Evolutionary conservation across 2,888 invertebrate genomes (phyloP).

Genomic region (Stenoptilia bipunctidactyla): DNA sequence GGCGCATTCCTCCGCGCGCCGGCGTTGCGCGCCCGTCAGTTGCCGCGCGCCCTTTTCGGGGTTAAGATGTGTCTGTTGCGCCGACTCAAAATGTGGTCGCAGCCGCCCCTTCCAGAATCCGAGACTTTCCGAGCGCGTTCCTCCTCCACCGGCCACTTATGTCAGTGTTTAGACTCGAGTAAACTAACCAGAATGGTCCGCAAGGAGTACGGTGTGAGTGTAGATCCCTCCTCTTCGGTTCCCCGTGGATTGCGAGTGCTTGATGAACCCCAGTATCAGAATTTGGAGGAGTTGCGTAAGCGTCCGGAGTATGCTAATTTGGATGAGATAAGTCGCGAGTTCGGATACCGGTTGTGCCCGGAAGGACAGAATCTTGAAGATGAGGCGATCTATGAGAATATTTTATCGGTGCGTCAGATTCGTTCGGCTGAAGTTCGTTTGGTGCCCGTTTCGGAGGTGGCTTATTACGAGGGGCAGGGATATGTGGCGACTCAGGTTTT

Average conservation of each 20-base stretch:
- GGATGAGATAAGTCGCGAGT: constrained; percentile 64
- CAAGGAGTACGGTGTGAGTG: constrained; percentile 56
- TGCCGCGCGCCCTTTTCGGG: constrained; percentile 70
- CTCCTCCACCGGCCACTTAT: constrained; percentile 28
- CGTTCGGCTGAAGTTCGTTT: constrained; percentile 66
- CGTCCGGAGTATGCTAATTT: constrained; percentile 63
- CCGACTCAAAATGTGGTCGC: constrained; percentile 68
- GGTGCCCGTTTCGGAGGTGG: constrained; percentile 65
- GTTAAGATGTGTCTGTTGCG: constrained; percentile 69
- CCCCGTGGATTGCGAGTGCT: constrained; percentile 51
- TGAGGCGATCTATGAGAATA: constrained; percentile 65
- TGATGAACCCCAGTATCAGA: constrained; percentile 62
- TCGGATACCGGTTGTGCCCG: constrained; percentile 62
- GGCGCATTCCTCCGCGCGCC: constrained; percentile 69
- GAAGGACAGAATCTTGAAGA: constrained; percentile 67
- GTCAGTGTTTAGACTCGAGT: constrained; percentile 36
- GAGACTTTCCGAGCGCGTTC: constrained; percentile 42
- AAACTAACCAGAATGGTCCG: constrained; percentile 58
- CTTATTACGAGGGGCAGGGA: constrained; percentile 62
- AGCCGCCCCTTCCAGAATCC: constrained; percentile 56
- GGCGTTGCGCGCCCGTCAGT: constrained; percentile 64
- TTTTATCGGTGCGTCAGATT: constrained; percentile 61
- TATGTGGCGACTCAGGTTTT: constrained; percentile 63
- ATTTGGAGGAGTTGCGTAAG: constrained; percentile 56
- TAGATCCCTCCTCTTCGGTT: constrained; percentile 40